Percentiles rank a stretch among this genome's conserved stretches.
These are phyloP conservation scores for Amiota mariae DNA, from an alignment of 2,888 invertebrate species.

Conservation along the genomic window DNA sequence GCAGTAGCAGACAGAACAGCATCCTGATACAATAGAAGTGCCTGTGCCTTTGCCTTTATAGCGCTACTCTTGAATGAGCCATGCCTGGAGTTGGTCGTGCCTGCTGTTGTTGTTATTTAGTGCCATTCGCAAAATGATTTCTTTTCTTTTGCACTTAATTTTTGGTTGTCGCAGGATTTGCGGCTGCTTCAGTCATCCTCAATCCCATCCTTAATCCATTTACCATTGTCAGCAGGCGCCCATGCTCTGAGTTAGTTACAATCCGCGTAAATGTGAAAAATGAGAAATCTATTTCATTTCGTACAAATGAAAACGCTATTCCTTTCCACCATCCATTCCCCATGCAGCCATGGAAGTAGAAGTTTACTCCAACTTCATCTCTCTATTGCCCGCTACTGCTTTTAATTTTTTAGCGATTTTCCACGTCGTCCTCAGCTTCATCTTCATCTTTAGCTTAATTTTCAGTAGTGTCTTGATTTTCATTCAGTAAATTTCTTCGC, in stretches of 20 bases:
- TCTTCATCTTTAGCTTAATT: conserved; percentile 28
- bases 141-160: conserved; percentile 68
- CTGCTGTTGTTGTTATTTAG: not conserved
- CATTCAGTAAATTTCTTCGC: not conserved
- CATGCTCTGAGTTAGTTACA: conserved; percentile 33
- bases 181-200: conserved; percentile 34
- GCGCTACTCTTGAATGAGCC: not conserved
- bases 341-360: too few species aligned
- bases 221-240: not conserved
- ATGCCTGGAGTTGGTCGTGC: not conserved
- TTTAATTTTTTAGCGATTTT: conserved; percentile 21
- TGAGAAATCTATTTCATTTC: conserved; percentile 54
- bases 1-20: not conserved
- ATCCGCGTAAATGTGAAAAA: conserved; percentile 50
- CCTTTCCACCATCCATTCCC: too few species aligned
- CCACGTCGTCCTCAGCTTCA: not conserved
- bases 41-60: not conserved
- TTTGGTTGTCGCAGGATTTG: conserved; percentile 58
- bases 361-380: too few species aligned
- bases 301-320: too few species aligned
- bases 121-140: conserved; percentile 51
- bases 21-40: not conserved
- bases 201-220: conserved; percentile 4
- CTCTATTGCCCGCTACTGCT: conserved; percentile 28
- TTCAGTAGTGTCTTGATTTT: conserved; percentile 57